Base-by-base conservation (phyloP, 2,888 invertebrate genomes). In the Erebia ligea region DNA sequence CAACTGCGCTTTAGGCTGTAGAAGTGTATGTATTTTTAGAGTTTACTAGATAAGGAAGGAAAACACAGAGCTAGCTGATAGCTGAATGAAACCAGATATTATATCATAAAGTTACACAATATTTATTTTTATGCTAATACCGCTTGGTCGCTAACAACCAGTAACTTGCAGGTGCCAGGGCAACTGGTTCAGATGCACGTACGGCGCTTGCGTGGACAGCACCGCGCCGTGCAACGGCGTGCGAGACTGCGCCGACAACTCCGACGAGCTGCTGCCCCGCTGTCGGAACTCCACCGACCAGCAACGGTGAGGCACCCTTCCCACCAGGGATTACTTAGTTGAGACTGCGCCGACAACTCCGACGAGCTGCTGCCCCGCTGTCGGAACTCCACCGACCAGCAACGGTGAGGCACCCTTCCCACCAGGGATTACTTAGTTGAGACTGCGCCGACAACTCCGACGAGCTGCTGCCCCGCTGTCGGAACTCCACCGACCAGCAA, bases 401-500 rank as follows among this genome's bases (percentile, higher is more conserved):
- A 9, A 10, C 48, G 64, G 63, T 64, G 42, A 81, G 0, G n/a
- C n/a, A n/a, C n/a, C n/a, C 73, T 1, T 21, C 21, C 21, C 21
- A 21, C 21, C 21, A 21, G 82, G 9, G 91, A 92, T 92, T n/a
- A n/a, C n/a, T n/a, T n/a, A n/a, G n/a, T n/a, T n/a, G 82, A 8
- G 91, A 92, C 8, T 92, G 92, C 70, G 91, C 89, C 0, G 92
- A 92, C 75, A 86, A 87, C 61, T 92, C 92, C 0, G 92, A 92
- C 61, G 92, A 92, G 69, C 80, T 92, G 11, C 81, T 86, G 54
- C 88, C 90, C 0, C 73, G 77, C 17, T 92, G 92, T 70, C 74
- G 84, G n/a, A 89, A 90, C 54, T 85, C 84, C 63, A 84, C 83
- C 15, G 34, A 54, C 52, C 9, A 52, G 81, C 73, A 80, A 81